Evolutionary conservation across 2,113 vertebrate genomes (phyloP), one percentile per base, ranked within the genome.

Genomic region (Eulemur rufifrons): DNA sequence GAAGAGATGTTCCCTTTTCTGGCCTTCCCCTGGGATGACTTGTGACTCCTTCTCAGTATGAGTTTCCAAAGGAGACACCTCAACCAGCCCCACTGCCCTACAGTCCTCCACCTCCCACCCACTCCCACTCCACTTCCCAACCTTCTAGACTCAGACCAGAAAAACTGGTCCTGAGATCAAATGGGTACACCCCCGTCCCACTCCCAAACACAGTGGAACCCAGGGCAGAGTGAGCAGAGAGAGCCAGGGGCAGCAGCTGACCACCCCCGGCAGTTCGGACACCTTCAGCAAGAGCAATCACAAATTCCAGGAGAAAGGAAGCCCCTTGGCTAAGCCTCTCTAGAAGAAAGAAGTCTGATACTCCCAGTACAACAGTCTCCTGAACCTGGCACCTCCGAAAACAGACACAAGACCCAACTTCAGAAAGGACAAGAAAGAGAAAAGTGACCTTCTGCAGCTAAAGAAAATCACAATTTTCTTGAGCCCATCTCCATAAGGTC

Each of bases 151-250:
- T 94, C 91, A 97, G 93, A 97, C 97, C 94, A 93, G 96, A 97
- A 98, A 98, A 98, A 97, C 98, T 96, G 95, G 98, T 97, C 95
- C 66, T 97, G 96, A 96, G 95, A 94, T 96, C 89, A 7, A 94
- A 98, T 78, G 93, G 82, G 83, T 85, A 89, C 89, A 91, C 91
- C 64, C 74, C 52, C 20, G 25, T 56, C 12, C 76, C 69, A 6
- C 29, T 83, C 39, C 94, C 94, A 94, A 87, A 86, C 27, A 92
- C 59, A 95, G 39, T 47, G 27, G 37, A 86, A 81, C 69, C 74
- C 42, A 63, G 61, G 39, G 56, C 68, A 94, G 47, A 61, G 52
- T 2, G 39, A 45, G 42, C 47, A 82, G 69, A 64, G 85, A 95
- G 81, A 34, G 86, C 45, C 27, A 50, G 45, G 32, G 71, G 47